phyloP scores from a whole-genome alignment of 1,140 invertebrate species.

The Macrocentrus cingulum region DNA sequence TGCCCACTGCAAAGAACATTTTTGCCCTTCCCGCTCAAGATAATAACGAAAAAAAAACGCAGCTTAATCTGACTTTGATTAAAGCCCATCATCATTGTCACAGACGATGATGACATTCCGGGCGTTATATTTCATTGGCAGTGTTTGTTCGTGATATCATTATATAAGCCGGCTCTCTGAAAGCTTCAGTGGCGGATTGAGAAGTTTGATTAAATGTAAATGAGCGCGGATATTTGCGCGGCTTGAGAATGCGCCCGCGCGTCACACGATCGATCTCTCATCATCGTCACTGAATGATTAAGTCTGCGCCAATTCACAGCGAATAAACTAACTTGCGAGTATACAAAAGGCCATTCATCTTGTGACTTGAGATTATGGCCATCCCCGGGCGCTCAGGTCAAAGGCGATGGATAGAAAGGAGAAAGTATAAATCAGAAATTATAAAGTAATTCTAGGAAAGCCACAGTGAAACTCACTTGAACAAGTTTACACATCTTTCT shows the following conservation, averaged over 20 bases:
- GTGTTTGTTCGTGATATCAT: no score
- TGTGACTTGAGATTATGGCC: no score
- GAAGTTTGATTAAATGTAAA: slow-evolving; percentile 25
- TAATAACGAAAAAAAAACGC: no score
- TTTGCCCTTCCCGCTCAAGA: no score
- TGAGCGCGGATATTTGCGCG: slow-evolving; percentile 15
- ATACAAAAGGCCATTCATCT: no score
- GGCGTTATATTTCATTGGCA: background rate
- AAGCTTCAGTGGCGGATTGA: background rate
- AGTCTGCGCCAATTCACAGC: no score
- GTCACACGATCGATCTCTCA: background rate
- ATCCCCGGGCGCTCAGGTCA: background rate
- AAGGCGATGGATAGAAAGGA: slow-evolving; percentile 15
- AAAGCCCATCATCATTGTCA: no score
- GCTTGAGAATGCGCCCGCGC: background rate
- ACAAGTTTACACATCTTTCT: slow-evolving; percentile 3
- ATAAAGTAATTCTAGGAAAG: slow-evolving; percentile 46
- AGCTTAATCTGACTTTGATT: no score
- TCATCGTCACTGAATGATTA: slow-evolving; percentile 3
- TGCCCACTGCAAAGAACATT: no score
- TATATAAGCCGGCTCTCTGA: background rate
- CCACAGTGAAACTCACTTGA: slow-evolving; percentile 37
- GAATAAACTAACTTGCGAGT: no score
- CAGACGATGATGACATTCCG: no score
- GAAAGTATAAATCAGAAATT: slow-evolving; percentile 44